Conservation (phyloP, 2,888 invertebrate genomes). For the Pseudococcus longispinus region DNA sequence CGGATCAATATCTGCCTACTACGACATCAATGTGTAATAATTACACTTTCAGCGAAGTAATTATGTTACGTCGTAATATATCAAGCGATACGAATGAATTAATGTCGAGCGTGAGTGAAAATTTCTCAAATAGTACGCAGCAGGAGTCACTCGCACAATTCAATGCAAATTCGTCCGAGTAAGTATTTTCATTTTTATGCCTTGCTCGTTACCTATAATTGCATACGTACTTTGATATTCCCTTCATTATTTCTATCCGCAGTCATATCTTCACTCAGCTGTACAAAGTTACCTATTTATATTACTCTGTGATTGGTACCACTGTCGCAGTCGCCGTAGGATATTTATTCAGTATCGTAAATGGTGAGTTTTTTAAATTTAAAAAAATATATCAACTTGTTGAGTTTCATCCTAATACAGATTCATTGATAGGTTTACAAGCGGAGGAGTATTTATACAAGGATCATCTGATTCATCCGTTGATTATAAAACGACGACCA, state of each 20-base stretch:
- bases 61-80: background rate
- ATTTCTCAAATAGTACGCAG: background rate
- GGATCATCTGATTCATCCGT: conserved; percentile 72
- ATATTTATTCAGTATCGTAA: conserved; percentile 73
- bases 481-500: conserved; percentile 68
- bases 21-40: conserved; percentile 70
- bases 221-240: background rate
- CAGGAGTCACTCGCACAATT: background rate
- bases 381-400: no score
- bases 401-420: background rate
- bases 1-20: conserved; percentile 70
- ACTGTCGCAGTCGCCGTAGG: conserved; percentile 75
- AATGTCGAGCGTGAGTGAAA: background rate
- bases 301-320: conserved; percentile 83
- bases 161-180: background rate
- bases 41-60: conserved; percentile 69
- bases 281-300: conserved; percentile 84
- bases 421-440: background rate
- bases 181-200: background rate
- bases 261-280: conserved; percentile 69
- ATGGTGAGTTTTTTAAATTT: conserved; percentile 62
- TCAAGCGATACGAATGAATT: background rate
- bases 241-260: conserved; percentile 60
- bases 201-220: background rate
- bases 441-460: conserved; percentile 69